A percentile compares a stretch with the other conserved stretches of the same genome.
Evolutionary conservation across 1,140 invertebrate species (phyloP).

Genomic region (Lordiphosa mommai): DNA sequence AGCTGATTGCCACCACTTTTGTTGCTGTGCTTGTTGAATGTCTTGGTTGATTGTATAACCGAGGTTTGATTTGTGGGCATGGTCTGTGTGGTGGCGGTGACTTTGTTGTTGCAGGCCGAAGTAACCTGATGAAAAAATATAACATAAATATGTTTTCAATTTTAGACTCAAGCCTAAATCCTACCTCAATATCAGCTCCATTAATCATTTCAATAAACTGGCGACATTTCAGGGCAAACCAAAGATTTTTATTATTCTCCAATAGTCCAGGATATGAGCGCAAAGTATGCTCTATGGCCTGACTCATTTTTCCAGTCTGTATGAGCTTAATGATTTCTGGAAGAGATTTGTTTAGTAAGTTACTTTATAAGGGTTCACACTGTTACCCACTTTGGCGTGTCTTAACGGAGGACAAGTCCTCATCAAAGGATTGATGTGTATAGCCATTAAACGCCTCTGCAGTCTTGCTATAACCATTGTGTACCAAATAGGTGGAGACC

Average conservation of each 20-base stretch:
- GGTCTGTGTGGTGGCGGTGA: constrained; percentile 68
- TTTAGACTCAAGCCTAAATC: background rate
- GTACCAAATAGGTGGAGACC: constrained; percentile 97
- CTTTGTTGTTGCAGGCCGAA: constrained; percentile 35
- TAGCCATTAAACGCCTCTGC: constrained; percentile 97
- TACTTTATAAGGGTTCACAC: constrained; percentile 1
- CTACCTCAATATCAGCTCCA: constrained; percentile 87
- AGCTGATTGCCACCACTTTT: constrained; percentile 27
- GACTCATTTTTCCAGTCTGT: constrained; percentile 93
- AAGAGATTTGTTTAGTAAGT: constrained; percentile 51
- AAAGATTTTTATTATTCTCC: constrained; percentile 92
- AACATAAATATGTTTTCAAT: no score
- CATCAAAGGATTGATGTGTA: constrained; percentile 93
- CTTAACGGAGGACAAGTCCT: constrained; percentile 96
- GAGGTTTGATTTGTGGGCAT: constrained; percentile 83
- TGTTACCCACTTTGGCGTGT: constrained; percentile 93
- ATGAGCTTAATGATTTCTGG: constrained; percentile 96
- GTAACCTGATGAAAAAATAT: background rate
- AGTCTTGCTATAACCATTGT: constrained; percentile 97
- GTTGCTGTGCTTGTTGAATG: constrained; percentile 80
- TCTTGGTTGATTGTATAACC: constrained; percentile 88
- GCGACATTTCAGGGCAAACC: constrained; percentile 97
- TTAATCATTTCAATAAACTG: constrained; percentile 98
- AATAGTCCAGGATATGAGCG: constrained; percentile 94
- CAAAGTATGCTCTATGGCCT: constrained; percentile 94